Conservation (phyloP, 2,113 vertebrate genomes). For the Zapus hudsonius region DNA sequence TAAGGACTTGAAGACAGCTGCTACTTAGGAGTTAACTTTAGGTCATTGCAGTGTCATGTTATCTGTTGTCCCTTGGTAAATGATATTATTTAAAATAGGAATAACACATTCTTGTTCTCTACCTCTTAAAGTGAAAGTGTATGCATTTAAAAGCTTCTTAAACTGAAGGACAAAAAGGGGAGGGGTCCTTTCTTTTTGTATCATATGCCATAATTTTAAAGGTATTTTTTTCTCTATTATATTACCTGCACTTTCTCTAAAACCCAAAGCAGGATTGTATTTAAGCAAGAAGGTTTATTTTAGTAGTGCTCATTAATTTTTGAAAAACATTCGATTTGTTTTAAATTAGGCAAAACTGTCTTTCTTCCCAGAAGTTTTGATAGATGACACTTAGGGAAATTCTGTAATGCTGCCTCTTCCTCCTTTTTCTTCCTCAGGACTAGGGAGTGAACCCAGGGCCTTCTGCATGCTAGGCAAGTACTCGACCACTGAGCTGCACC, state of each 20-base stretch:
- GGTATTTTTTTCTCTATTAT: not conserved
- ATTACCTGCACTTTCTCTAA: slow-evolving; percentile 15
- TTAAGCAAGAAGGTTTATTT: slow-evolving; percentile 20
- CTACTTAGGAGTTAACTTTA: slow-evolving; percentile 55
- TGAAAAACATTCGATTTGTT: not conserved
- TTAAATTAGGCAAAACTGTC: slow-evolving; percentile 37
- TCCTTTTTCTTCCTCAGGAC: not conserved
- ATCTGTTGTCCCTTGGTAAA: slow-evolving; percentile 47
- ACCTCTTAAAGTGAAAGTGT: slow-evolving; percentile 19
- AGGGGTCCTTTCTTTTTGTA: not conserved
- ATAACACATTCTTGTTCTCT: slow-evolving; percentile 26
- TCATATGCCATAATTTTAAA: not conserved
- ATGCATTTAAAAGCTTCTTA: not conserved
- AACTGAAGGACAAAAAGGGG: not conserved
- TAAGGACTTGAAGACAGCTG: slow-evolving; percentile 18
- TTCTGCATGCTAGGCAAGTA: not conserved
- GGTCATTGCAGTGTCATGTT: slow-evolving; percentile 23
- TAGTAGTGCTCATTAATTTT: not conserved
- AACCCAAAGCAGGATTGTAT: not conserved
- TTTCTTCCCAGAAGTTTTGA: not conserved
- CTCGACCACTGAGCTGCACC: not conserved
- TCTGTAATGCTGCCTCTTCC: not conserved
- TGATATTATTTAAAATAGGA: slow-evolving; percentile 37
- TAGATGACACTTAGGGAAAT: slow-evolving; percentile 28
- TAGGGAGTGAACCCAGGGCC: not conserved